Percentiles rank a stretch among this genome's conserved stretches.
Conservation (phyloP, 2,888 invertebrate species). For the Plagiodera versicolora region DNA sequence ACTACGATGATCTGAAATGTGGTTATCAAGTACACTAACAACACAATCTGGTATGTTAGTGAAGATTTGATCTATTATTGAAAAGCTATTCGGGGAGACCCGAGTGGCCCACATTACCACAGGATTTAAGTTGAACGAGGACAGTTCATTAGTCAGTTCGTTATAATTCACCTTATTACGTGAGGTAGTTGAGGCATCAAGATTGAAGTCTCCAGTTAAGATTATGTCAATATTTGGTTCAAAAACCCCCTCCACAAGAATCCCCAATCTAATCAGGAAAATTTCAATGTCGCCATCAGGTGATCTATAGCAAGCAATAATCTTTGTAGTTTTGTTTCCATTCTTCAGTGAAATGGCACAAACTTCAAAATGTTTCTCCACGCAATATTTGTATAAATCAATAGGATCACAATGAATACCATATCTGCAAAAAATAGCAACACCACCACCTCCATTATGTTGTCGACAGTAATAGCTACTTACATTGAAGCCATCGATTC, state of each 20-base stretch:
- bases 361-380: constrained; percentile 12
- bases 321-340: neutral
- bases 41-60: constrained; percentile 3
- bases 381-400: constrained; percentile 2
- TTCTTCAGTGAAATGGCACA: constrained; percentile 10
- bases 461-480: constrained; percentile 7
- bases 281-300: constrained; percentile 4
- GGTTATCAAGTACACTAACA: neutral
- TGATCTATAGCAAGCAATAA: constrained; percentile 8
- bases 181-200: neutral
- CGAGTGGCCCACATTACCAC: constrained; percentile 10
- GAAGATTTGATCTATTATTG: constrained; percentile 9
- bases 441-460: constrained; percentile 1
- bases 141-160: neutral
- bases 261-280: neutral
- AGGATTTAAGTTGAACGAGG: neutral
- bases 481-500: constrained; percentile 2
- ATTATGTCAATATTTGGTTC: neutral
- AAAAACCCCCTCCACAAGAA: neutral
- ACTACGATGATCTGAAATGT: constrained; percentile 2
- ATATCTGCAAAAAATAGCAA: neutral
- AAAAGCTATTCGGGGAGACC: neutral
- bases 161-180: neutral
- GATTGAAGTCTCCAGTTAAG: constrained; percentile 5
- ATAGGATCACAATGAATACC: neutral